phyloP scores from a whole-genome alignment of 37 sponge, comb jelly and placozoan species.

The Crambe crambe region DNA sequence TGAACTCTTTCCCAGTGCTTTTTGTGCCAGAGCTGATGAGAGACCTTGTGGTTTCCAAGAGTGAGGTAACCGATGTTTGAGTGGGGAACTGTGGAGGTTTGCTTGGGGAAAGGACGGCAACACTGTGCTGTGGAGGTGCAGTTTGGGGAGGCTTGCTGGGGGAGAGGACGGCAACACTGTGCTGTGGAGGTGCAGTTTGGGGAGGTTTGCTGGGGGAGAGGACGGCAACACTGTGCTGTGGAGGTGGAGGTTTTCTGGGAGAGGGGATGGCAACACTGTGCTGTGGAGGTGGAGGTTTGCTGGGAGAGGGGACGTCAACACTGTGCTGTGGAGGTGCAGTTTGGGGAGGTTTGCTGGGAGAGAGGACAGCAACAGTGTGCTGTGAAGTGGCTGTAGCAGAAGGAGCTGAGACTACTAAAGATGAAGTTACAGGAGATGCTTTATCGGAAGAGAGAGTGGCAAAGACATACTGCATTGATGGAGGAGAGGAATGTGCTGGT shows the following conservation, averaged over 20 bases:
- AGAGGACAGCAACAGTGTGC: not conserved
- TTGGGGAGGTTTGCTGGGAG: not conserved
- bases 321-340: not conserved
- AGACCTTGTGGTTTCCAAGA: no score
- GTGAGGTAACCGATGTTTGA: no score
- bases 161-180: not conserved
- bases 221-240: not conserved
- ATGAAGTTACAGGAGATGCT: not conserved
- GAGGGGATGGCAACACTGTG: not conserved
- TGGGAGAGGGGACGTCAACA: conserved; percentile 5
- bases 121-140: not conserved
- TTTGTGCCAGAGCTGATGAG: no score
- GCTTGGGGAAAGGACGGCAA: not conserved
- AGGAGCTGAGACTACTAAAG: not conserved
- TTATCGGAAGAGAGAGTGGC: not conserved
- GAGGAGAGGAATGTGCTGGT: not conserved
- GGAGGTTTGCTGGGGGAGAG: no score
- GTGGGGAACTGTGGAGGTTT: not conserved
- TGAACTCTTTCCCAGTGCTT: no score
- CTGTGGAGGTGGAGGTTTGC: not conserved
- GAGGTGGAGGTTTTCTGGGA: not conserved
- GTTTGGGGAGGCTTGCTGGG: not conserved
- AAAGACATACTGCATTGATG: not conserved
- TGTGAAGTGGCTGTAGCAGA: not conserved
- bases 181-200: not conserved